A percentile compares a stretch with the other conserved stretches of the same genome.
These are phyloP conservation scores for Leucopsar rothschildi DNA, from an alignment of 2,113 vertebrate species.

Conservation along the genomic window DNA sequence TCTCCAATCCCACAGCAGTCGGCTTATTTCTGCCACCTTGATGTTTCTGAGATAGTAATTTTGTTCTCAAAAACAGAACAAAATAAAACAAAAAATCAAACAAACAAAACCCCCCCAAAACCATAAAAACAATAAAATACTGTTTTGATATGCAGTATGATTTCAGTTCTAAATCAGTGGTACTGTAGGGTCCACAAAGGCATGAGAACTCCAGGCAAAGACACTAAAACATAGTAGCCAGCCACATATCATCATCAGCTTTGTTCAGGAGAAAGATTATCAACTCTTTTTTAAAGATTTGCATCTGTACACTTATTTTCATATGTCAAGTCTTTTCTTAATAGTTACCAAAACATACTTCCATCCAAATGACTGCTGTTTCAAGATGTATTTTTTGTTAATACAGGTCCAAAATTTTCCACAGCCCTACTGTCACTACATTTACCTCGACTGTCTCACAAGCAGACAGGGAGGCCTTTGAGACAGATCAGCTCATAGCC, in stretches of 20 bases:
- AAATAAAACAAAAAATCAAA: background rate
- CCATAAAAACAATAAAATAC: background rate
- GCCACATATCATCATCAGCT: background rate
- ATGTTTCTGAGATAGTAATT: background rate
- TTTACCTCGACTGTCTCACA: background rate
- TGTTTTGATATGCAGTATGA: background rate
- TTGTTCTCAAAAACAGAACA: background rate
- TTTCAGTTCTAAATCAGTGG: background rate
- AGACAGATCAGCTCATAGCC: background rate
- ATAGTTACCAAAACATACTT: background rate
- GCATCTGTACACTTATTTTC: background rate
- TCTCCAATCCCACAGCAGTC: background rate
- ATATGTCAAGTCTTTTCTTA: background rate
- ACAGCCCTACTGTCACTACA: background rate
- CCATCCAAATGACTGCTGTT: background rate
- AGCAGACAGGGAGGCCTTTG: background rate
- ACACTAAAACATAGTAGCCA: background rate
- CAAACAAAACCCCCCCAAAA: too few relatives aligned
- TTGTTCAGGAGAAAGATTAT: background rate
- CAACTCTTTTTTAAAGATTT: background rate
- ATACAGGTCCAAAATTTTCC: background rate
- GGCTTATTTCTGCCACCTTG: background rate
- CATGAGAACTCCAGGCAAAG: background rate
- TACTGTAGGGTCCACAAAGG: background rate
- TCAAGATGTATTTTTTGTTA: background rate